Conservation (phyloP, 2,888 invertebrate genomes). For the Polia nebulosa region DNA sequence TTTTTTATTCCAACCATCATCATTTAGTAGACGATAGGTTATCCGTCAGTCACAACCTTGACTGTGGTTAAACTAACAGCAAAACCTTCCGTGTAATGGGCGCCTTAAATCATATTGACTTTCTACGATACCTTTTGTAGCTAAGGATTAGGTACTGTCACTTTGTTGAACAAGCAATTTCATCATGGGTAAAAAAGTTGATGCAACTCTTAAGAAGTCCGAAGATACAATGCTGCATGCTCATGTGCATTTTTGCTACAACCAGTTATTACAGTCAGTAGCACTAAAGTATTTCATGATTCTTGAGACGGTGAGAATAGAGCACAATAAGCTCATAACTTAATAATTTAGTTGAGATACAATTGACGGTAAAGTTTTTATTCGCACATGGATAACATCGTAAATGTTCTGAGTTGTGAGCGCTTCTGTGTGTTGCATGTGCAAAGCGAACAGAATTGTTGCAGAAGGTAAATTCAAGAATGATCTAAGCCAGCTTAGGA, state of each 20-base stretch:
- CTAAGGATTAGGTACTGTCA: background rate
- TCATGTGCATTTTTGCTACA: constrained; percentile 22
- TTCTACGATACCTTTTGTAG: background rate
- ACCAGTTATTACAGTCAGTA: constrained; percentile 34
- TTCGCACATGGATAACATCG: constrained; percentile 53
- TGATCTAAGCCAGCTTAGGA: background rate
- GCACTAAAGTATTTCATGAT: constrained; percentile 38
- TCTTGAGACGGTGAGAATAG: constrained; percentile 35
- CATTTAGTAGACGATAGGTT: too few species aligned
- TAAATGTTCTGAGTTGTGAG: constrained; percentile 39
- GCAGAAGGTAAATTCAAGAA: constrained; percentile 37
- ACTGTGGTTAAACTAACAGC: too few species aligned
- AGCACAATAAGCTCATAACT: constrained; percentile 54
- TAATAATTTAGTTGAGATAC: constrained; percentile 59
- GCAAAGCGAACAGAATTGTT: background rate
- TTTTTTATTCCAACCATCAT: too few species aligned
- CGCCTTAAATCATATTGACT: constrained; percentile 23
- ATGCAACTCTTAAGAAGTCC: background rate
- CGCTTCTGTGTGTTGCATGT: constrained; percentile 52
- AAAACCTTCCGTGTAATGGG: too few species aligned
- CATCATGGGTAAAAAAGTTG: background rate
- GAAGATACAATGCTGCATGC: constrained; percentile 17
- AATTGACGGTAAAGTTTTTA: constrained; percentile 62
- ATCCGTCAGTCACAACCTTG: too few species aligned
- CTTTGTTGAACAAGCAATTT: background rate